Percentiles rank a stretch among this genome's conserved stretches.
Conservation (phyloP, 2,113 vertebrate genomes). For the Coptodon bakossiorum region DNA sequence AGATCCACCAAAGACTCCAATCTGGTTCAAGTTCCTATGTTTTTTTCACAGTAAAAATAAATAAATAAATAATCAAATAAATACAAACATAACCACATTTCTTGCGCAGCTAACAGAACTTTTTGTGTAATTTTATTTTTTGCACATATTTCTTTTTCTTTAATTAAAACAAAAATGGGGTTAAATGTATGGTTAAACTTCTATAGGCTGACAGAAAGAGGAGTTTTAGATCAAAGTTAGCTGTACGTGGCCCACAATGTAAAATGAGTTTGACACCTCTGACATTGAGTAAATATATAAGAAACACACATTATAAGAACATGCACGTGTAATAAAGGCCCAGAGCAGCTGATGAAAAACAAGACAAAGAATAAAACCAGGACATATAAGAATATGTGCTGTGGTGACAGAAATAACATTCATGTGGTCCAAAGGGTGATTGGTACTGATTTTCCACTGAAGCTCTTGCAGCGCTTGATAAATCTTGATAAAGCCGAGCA, state of each 20-base stretch:
- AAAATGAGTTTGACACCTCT: not conserved
- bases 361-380: not conserved
- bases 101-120: not conserved
- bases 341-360: not conserved
- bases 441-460: not conserved
- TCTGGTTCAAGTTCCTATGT: not conserved
- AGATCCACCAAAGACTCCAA: not conserved
- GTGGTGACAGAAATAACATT: conserved; percentile 26
- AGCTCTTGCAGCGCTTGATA: conserved; percentile 6
- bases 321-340: not conserved
- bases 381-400: not conserved
- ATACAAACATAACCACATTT: not conserved
- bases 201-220: not conserved
- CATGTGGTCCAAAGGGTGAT: not conserved
- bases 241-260: not conserved
- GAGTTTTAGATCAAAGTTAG: not conserved
- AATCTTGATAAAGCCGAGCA: conserved; percentile 19
- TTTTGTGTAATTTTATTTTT: not conserved
- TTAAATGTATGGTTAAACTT: not conserved
- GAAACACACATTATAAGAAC: not conserved
- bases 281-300: not conserved
- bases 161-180: not conserved
- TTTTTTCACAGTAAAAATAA: not conserved
- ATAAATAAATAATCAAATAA: too few relatives aligned
- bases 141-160: not conserved